Conservation (phyloP, 1,140 invertebrate genomes). For the Diorhabda carinulata region DNA sequence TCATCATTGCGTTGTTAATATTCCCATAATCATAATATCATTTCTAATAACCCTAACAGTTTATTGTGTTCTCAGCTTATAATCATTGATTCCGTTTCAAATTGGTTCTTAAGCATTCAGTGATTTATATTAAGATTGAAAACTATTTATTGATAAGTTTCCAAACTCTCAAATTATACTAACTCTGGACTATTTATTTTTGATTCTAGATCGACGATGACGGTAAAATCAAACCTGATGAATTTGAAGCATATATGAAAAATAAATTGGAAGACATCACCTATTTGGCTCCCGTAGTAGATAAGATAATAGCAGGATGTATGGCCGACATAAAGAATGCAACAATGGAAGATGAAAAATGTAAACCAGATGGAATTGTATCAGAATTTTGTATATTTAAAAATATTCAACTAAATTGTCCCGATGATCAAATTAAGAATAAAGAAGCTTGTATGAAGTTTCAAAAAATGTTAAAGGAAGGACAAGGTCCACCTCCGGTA, state of each 20-base stretch:
- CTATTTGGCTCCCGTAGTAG: slow-evolving; percentile 39
- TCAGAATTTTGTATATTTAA: slow-evolving; percentile 45
- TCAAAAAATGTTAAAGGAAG: slow-evolving; percentile 41
- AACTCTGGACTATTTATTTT: slow-evolving; percentile 13
- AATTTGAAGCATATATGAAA: slow-evolving; percentile 35
- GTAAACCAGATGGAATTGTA: slow-evolving; percentile 42
- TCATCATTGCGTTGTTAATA: too few species aligned
- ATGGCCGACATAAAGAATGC: slow-evolving; percentile 37
- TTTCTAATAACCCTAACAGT: too few species aligned
- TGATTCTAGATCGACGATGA: slow-evolving; percentile 39
- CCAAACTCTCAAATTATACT: neutral
- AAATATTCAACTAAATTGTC: slow-evolving; percentile 46
- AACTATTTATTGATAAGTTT: too few species aligned
- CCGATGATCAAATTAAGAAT: slow-evolving; percentile 44
- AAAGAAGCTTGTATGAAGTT: slow-evolving; percentile 39
- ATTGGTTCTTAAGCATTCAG: too few species aligned
- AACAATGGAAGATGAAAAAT: slow-evolving; percentile 30
- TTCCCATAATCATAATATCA: too few species aligned
- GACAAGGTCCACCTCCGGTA: slow-evolving; percentile 16
- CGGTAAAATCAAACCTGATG: slow-evolving; percentile 37
- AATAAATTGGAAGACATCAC: slow-evolving; percentile 36
- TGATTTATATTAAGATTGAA: too few species aligned
- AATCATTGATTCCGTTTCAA: too few species aligned
- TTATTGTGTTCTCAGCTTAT: too few species aligned
- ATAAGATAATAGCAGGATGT: slow-evolving; percentile 41